Percentiles rank a stretch among this genome's conserved stretches.
Evolutionary conservation across 2,113 vertebrate species (phyloP).

Genomic region (Xenopus tropicalis): UCB_Xtro_10.0 CM004447.2:88193501-88194000

Average conservation of each 20-base stretch:
- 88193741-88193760: conserved; percentile 63
- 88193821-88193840: conserved; percentile 71
- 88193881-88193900: conserved; percentile 73
- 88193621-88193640: conserved; percentile 43
- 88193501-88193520: conserved; percentile 56
- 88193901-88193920: conserved; percentile 73
- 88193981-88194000: conserved; percentile 67
- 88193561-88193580: conserved; percentile 59
- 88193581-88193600: conserved; percentile 56
- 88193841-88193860: conserved; percentile 68
- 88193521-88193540: conserved; percentile 52
- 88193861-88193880: conserved; percentile 73
- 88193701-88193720: conserved; percentile 57
- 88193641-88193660: conserved; percentile 48
- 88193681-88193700: conserved; percentile 53
- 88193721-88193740: too few species aligned
- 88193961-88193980: conserved; percentile 72
- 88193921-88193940: conserved; percentile 78
- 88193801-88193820: conserved; percentile 71
- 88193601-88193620: conserved; percentile 53
- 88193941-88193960: conserved; percentile 77
- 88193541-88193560: conserved; percentile 52
- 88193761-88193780: conserved; percentile 56
- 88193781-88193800: conserved; percentile 54
- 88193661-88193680: conserved; percentile 53